These are phyloP conservation scores for Athene noctua DNA, from an alignment of 2,113 vertebrate species.

Conservation along the genomic window DNA sequence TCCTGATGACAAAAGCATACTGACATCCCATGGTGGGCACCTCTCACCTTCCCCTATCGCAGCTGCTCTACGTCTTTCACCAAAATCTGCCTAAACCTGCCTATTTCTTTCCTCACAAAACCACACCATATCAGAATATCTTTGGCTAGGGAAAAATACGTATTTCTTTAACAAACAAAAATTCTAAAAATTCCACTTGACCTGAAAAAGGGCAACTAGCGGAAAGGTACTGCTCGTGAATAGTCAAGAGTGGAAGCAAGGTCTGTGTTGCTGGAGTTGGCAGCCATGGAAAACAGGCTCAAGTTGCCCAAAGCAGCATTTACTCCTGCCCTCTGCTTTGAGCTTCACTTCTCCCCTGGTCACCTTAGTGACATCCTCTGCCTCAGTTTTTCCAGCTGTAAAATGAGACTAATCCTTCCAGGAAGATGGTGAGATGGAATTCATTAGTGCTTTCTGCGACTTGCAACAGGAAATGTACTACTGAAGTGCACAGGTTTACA, in stretches of 20 bases:
- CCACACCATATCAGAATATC: background rate
- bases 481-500: background rate
- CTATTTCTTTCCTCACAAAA: background rate
- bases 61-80: background rate
- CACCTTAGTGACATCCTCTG: background rate
- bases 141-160: background rate
- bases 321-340: background rate
- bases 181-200: background rate
- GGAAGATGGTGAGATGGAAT: background rate
- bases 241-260: background rate
- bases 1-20: background rate
- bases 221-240: background rate
- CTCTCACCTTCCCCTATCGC: background rate
- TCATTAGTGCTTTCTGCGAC: background rate
- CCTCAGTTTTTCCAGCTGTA: background rate
- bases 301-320: background rate
- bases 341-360: background rate
- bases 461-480: background rate
- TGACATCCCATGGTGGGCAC: background rate
- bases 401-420: background rate
- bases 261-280: background rate
- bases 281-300: background rate
- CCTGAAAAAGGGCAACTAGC: background rate
- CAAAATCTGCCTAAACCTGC: background rate
- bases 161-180: background rate